Base-by-base conservation (phyloP, 1,140 invertebrate species). In the Frieseomelitta varia region DNA sequence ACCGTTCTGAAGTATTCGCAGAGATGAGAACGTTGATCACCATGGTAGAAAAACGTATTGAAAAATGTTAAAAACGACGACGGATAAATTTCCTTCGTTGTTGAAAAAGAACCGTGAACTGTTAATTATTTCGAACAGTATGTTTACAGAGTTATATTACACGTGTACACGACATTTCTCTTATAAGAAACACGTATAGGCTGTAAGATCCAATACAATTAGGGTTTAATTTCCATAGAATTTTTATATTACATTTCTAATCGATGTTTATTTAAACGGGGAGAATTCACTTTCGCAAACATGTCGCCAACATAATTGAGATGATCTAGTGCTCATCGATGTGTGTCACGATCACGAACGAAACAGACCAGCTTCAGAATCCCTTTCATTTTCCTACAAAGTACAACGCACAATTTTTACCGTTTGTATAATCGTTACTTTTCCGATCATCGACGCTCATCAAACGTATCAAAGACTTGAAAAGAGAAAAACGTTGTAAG, bases 351-450 rank as follows among this genome's bases (percentile, higher is more conserved):
- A 72, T 51, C 14, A 76, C n/a, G 34, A 61, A 76, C 1, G 27
- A 47, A 21, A 24, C 53, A 8, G 47, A 58, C 21, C 53, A 39
- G 56, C 58, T 76, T 76, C 56, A 6, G n/a, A 51, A 63, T 63
- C n/a, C 4, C 39, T 61, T 63, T 76, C 74, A 63, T 55, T 69
- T 67, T 19, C 58, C 30, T 61, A 65, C 39, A 17, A 79, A 56
- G 63, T 74, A 39, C 24, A 63, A 81, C 69, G 69, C 69, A 81
- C 69, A 65, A 65, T 74, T 73, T 74, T 63, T 71, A 79, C 53
- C 55, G 56, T 80, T 72, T 72, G 27, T n/a, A 72, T 51, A 27
- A 51, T 71, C n/a, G n/a, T 72, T 53, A 19, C 69, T 72, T 15
- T 47, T 58, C 30, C 34, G 15, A 19, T 19, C 21, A 55, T 24